Conservation (phyloP, 2,797 vertebrate species). For the Enteromius argenteus region DNA sequence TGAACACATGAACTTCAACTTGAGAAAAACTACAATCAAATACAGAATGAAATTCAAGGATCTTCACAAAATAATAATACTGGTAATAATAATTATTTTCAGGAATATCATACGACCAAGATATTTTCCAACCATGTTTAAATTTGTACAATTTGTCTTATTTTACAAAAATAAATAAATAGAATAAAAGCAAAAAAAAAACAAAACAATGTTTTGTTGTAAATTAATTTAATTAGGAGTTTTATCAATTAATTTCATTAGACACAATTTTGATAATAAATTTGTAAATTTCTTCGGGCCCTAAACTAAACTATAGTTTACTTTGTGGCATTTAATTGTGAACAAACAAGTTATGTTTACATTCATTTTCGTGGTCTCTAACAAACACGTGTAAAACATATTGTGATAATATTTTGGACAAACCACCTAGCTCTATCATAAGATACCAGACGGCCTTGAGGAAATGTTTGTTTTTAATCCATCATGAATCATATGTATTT, state of each 20-base stretch:
- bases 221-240: background rate
- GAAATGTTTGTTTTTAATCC: constrained; percentile 17
- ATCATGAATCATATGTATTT: constrained; percentile 4
- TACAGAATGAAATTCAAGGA: background rate
- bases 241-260: background rate
- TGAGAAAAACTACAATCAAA: background rate
- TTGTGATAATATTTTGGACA: background rate
- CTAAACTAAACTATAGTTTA: background rate
- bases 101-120: background rate
- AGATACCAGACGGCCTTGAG: background rate
- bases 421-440: background rate
- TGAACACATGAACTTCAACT: background rate
- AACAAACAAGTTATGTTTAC: background rate
- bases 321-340: background rate
- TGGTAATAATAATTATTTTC: background rate
- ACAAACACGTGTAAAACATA: background rate
- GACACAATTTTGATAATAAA: background rate
- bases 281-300: background rate
- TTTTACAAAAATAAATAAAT: background rate
- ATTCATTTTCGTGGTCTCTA: background rate
- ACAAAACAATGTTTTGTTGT: no score
- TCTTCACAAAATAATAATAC: background rate
- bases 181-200: no score
- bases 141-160: background rate
- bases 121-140: background rate